Percentiles rank a stretch among this genome's conserved stretches.
Evolutionary conservation across 2,888 invertebrate species (phyloP).

Genomic region (Agrochola circellaris): DNA sequence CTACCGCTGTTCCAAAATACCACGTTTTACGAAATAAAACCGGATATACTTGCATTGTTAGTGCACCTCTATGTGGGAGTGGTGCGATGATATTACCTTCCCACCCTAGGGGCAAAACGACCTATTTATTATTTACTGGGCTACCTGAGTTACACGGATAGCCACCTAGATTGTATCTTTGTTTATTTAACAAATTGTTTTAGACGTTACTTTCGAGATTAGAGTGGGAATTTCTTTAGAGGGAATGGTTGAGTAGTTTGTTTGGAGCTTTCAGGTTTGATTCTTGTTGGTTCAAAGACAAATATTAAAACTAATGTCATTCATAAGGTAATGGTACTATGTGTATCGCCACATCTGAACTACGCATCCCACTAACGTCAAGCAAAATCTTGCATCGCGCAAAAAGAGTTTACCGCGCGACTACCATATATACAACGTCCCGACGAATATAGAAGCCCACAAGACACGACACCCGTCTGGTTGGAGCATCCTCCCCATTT

Average conservation of each 20-base stretch:
- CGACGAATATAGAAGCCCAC: too few relatives aligned
- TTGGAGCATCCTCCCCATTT: too few relatives aligned
- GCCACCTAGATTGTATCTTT: slow-evolving; percentile 77
- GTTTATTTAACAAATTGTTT: slow-evolving; percentile 79
- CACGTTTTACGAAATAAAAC: slow-evolving; percentile 30
- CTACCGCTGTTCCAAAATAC: slow-evolving; percentile 11
- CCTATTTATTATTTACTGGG: slow-evolving; percentile 76
- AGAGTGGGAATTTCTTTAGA: slow-evolving; percentile 18
- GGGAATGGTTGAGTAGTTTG: background rate
- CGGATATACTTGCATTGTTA: slow-evolving; percentile 47
- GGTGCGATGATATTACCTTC: slow-evolving; percentile 66
- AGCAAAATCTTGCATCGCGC: too few relatives aligned
- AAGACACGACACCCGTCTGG: too few relatives aligned
- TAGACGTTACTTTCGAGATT: slow-evolving; percentile 52
- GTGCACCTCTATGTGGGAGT: slow-evolving; percentile 49
- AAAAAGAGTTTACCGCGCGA: too few relatives aligned
- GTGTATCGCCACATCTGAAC: too few relatives aligned
- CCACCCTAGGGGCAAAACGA: slow-evolving; percentile 61
- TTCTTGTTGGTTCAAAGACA: background rate
- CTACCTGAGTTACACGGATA: slow-evolving; percentile 64
- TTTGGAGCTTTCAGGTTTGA: background rate
- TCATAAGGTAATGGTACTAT: background rate
- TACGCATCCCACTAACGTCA: too few relatives aligned
- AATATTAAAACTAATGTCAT: background rate
- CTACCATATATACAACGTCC: too few relatives aligned